Evolutionary conservation across 2,888 invertebrate species (phyloP).

Genomic region (Tuberolachnus salignus): DNA sequence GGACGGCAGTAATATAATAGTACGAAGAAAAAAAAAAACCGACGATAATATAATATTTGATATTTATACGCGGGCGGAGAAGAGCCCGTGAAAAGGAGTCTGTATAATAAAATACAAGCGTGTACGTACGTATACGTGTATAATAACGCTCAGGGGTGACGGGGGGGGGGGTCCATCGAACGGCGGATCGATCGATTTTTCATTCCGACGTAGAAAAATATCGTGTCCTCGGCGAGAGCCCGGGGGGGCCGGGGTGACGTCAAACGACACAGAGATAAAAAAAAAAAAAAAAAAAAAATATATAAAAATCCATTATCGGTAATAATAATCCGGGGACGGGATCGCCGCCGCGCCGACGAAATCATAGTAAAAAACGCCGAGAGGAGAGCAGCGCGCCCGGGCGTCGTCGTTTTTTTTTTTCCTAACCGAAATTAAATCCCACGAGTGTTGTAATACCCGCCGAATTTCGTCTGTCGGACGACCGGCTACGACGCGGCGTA

Average conservation of each 20-base stretch:
- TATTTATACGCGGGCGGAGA: too few relatives aligned
- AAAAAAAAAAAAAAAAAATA: slow-evolving; percentile 17
- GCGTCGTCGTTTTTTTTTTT: slow-evolving; percentile 3
- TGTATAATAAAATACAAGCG: slow-evolving; percentile 5
- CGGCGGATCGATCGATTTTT: slow-evolving; percentile 32
- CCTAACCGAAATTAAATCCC: slow-evolving; percentile 38
- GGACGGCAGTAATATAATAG: too few relatives aligned
- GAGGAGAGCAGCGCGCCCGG: too few relatives aligned
- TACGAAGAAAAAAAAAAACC: too few relatives aligned
- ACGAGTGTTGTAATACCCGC: slow-evolving; percentile 45
- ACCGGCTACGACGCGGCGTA: slow-evolving; percentile 19
- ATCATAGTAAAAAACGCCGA: slow-evolving; percentile 45
- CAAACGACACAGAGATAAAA: not conserved
- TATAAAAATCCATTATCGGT: slow-evolving; percentile 39
- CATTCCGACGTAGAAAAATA: slow-evolving; percentile 8
- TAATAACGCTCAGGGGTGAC: not conserved
- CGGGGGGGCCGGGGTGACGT: too few relatives aligned
- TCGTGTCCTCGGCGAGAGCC: too few relatives aligned
- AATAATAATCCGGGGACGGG: slow-evolving; percentile 34
- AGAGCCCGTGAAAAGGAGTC: slow-evolving; percentile 25
- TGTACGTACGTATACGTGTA: not conserved
- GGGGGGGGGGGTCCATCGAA: too few relatives aligned
- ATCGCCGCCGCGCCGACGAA: slow-evolving; percentile 38
- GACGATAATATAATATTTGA: slow-evolving; percentile 8
- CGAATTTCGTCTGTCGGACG: slow-evolving; percentile 40